Percentiles rank a stretch among this genome's conserved stretches.
Conservation (phyloP, 2,888 invertebrate genomes). For the Nezara viridula region DNA sequence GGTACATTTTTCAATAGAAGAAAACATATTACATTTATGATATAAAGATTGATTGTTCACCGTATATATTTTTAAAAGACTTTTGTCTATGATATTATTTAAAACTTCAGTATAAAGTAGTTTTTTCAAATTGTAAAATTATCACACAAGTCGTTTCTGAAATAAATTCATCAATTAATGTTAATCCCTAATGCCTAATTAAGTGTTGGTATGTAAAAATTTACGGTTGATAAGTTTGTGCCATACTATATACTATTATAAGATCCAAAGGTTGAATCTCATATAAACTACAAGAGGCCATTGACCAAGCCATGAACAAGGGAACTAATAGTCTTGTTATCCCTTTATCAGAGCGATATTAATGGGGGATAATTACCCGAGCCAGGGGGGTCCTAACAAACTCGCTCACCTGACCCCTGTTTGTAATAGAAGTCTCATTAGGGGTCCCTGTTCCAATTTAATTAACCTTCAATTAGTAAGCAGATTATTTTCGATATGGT, state of each 20-base stretch:
- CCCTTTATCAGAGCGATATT: conserved; percentile 27
- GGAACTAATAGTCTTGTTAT: conserved; percentile 38
- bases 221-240: too few species aligned
- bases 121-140: too few species aligned
- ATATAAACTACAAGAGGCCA: background rate
- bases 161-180: too few species aligned
- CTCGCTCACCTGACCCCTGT: background rate
- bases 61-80: too few species aligned
- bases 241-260: background rate
- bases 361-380: conserved; percentile 21
- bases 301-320: background rate
- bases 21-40: too few species aligned
- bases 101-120: too few species aligned
- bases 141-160: too few species aligned
- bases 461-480: conserved; percentile 44
- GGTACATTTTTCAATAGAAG: too few species aligned
- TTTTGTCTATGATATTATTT: too few species aligned
- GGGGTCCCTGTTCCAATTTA: conserved; percentile 29
- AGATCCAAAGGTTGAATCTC: background rate
- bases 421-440: conserved; percentile 47
- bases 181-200: too few species aligned
- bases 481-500: conserved; percentile 30
- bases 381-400: conserved; percentile 4
- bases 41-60: too few species aligned
- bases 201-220: too few species aligned